A percentile compares a stretch with the other conserved stretches of the same genome.
phyloP scores from a whole-genome alignment of 2,888 invertebrate genomes.

The Entomobrya multifasciata region DNA sequence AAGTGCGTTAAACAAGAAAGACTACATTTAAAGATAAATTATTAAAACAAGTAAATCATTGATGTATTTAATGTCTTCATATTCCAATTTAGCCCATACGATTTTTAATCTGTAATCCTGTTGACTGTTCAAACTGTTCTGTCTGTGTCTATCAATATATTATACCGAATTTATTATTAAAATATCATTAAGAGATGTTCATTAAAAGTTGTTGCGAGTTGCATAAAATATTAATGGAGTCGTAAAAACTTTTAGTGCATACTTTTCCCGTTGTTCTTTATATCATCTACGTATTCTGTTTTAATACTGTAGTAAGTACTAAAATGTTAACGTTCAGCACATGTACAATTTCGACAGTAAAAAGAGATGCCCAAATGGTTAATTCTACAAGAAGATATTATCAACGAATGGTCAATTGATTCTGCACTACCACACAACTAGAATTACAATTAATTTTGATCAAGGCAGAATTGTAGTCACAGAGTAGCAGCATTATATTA shows the following conservation, averaged over 20 bases:
- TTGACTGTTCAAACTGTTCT: slow-evolving; percentile 37
- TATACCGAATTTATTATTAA: slow-evolving; percentile 9
- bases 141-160: not conserved
- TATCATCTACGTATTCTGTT: not conserved
- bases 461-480: slow-evolving; percentile 20
- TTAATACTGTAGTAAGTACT: not conserved
- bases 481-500: not conserved
- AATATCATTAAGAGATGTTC: slow-evolving; percentile 3
- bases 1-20: slow-evolving; percentile 70
- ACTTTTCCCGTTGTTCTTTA: not conserved
- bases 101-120: not conserved
- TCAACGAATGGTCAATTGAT: not conserved
- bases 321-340: too few relatives aligned
- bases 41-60: slow-evolving; percentile 19
- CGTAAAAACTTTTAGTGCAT: not conserved
- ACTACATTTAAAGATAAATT: slow-evolving; percentile 52
- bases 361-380: not conserved
- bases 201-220: not conserved
- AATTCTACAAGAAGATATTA: not conserved
- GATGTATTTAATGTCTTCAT: slow-evolving; percentile 43
- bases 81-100: slow-evolving; percentile 45
- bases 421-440: not conserved
- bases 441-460: not conserved
- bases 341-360: too few relatives aligned
- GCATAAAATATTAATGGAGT: not conserved